These are phyloP conservation scores for Choreutis nemorana DNA, from an alignment of 2,888 invertebrate species.

Conservation along the genomic window DNA sequence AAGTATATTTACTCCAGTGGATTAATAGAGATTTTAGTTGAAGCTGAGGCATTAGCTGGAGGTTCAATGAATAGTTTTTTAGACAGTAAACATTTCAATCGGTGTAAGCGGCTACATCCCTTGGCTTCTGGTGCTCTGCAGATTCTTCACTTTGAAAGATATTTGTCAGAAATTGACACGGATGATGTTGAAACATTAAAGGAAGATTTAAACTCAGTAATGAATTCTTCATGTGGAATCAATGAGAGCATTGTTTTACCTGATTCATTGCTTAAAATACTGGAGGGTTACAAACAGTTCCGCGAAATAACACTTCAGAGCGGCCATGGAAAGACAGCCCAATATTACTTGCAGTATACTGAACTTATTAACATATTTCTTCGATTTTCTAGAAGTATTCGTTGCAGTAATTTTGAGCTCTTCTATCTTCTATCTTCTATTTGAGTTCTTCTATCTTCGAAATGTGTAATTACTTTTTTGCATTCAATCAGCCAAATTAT, in stretches of 20 bases:
- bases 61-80: constrained; percentile 23
- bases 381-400: constrained; percentile 14
- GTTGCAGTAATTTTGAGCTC: constrained; percentile 15
- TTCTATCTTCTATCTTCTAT: too few relatives aligned
- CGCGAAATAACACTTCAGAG: constrained; percentile 11
- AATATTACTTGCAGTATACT: constrained; percentile 12
- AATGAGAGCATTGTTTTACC: constrained; percentile 15
- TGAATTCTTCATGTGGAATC: constrained; percentile 5
- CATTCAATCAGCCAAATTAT: constrained; percentile 16
- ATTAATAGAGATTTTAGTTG: constrained; percentile 20
- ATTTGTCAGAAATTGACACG: constrained; percentile 9
- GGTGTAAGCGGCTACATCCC: constrained; percentile 25
- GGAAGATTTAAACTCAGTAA: not conserved
- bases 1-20: constrained; percentile 23
- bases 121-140: constrained; percentile 17
- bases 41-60: constrained; percentile 19
- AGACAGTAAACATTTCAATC: constrained; percentile 25
- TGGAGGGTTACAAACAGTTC: constrained; percentile 14
- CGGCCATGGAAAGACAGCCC: constrained; percentile 14
- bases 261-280: constrained; percentile 12
- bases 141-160: constrained; percentile 20
- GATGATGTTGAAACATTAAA: not conserved
- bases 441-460: constrained; percentile 11
- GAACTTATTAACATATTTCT: constrained; percentile 9
- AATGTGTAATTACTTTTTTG: constrained; percentile 11